These are phyloP conservation scores for Sternarchorhynchus goeldii DNA, from an alignment of 2,797 vertebrate genomes.

Conservation along the genomic window DNA sequence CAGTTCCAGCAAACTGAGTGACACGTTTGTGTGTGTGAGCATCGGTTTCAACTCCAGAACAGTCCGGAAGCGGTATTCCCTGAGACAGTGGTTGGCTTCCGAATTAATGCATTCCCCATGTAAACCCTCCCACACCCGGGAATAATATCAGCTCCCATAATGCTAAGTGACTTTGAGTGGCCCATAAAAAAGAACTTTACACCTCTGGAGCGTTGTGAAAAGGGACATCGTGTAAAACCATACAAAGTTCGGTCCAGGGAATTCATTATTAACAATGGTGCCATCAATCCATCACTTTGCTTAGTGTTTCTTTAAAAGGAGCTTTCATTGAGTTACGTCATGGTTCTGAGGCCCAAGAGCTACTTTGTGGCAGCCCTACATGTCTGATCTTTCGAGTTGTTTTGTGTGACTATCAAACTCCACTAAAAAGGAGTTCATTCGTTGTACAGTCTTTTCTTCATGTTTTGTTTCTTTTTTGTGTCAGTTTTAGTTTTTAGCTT, in stretches of 20 bases:
- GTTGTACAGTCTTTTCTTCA: not conserved
- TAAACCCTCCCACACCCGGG: not conserved
- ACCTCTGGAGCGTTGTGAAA: conserved; percentile 15
- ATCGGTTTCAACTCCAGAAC: not conserved
- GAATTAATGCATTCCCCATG: conserved; percentile 28
- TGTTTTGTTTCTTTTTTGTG: not conserved
- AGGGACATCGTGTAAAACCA: not conserved
- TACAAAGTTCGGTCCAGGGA: not conserved
- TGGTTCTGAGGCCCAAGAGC: not conserved
- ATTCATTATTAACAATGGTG: conserved; percentile 28
- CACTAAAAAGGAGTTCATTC: not conserved
- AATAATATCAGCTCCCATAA: not conserved
- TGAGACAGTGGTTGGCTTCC: conserved; percentile 23
- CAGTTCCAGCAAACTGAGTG: conserved; percentile 22
- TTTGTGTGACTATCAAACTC: conserved; percentile 6
- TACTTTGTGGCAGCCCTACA: not conserved
- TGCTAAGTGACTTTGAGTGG: conserved; percentile 20
- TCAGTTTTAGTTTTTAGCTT: not conserved
- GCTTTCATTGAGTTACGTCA: conserved; percentile 20
- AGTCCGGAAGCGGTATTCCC: not conserved
- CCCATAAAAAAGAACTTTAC: conserved; percentile 30
- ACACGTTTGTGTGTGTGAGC: not conserved
- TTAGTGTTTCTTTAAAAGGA: not conserved
- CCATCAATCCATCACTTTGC: not conserved
- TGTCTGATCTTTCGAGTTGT: conserved; percentile 9